Conservation (phyloP, 2,113 vertebrate genomes). For the Rousettus leschenaultii region DNA sequence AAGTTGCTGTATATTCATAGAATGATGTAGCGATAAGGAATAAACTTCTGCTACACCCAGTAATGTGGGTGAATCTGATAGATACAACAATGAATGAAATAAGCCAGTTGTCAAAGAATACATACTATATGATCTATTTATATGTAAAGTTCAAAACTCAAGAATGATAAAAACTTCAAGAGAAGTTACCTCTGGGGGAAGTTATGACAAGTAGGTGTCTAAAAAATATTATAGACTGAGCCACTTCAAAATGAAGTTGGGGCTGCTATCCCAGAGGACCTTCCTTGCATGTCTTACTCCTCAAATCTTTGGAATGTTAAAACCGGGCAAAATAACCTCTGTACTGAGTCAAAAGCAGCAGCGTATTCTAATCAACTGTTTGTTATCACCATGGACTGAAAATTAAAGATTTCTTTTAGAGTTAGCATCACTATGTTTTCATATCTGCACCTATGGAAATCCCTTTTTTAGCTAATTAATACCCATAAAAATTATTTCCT, state of each 20-base stretch:
- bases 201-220: not conserved
- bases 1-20: not conserved
- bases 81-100: not conserved
- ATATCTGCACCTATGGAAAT: not conserved
- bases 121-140: not conserved
- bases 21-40: not conserved
- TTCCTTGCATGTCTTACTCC: too few relatives aligned
- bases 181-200: not conserved
- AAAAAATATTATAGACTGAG: not conserved
- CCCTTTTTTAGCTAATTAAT: not conserved
- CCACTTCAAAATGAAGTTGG: not conserved
- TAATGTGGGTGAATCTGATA: not conserved
- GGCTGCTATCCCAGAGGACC: too few relatives aligned
- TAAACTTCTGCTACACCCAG: not conserved
- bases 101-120: not conserved
- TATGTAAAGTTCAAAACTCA: not conserved
- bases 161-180: not conserved
- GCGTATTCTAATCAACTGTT: too few relatives aligned
- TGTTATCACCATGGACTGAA: too few relatives aligned
- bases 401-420: not conserved
- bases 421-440: not conserved
- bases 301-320: too few relatives aligned
- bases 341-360: too few relatives aligned
- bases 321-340: too few relatives aligned
- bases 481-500: not conserved